Conservation (phyloP, 2,797 vertebrate genomes). For the Lutjanus argentimaculatus region DNA sequence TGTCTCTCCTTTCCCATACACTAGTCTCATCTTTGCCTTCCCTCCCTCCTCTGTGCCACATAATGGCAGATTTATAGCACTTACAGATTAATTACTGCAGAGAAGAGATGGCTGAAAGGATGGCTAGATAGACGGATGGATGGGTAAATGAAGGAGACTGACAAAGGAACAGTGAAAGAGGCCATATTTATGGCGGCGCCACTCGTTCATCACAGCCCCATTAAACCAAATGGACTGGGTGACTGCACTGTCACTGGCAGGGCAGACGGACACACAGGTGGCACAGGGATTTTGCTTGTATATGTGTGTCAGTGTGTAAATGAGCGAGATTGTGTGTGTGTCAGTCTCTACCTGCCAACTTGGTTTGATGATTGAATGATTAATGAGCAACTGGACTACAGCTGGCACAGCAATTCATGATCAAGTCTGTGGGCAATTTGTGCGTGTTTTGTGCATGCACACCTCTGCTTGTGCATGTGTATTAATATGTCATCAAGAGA, state of each 20-base stretch:
- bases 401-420: slow-evolving; percentile 57
- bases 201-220: slow-evolving; percentile 70
- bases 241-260: slow-evolving; percentile 65
- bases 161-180: slow-evolving; percentile 58
- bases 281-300: slow-evolving; percentile 17
- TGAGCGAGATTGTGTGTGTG: neutral
- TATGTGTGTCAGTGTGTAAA: slow-evolving; percentile 24
- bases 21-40: slow-evolving; percentile 42
- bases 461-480: neutral
- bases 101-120: slow-evolving; percentile 45
- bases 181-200: slow-evolving; percentile 68
- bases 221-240: slow-evolving; percentile 75
- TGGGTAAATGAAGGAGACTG: slow-evolving; percentile 59
- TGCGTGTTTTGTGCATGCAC: slow-evolving; percentile 1
- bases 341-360: slow-evolving; percentile 47
- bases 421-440: slow-evolving; percentile 42
- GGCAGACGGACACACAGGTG: slow-evolving; percentile 54
- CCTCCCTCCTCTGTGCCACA: slow-evolving; percentile 35
- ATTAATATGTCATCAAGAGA: slow-evolving; percentile 38
- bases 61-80: slow-evolving; percentile 69
- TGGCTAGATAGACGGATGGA: slow-evolving; percentile 53
- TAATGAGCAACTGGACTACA: slow-evolving; percentile 61
- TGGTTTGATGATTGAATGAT: slow-evolving; percentile 63
- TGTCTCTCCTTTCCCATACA: slow-evolving; percentile 40
- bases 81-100: slow-evolving; percentile 74